phyloP scores from a whole-genome alignment of 2,113 vertebrate genomes.

The Capreolus pygargus region DNA sequence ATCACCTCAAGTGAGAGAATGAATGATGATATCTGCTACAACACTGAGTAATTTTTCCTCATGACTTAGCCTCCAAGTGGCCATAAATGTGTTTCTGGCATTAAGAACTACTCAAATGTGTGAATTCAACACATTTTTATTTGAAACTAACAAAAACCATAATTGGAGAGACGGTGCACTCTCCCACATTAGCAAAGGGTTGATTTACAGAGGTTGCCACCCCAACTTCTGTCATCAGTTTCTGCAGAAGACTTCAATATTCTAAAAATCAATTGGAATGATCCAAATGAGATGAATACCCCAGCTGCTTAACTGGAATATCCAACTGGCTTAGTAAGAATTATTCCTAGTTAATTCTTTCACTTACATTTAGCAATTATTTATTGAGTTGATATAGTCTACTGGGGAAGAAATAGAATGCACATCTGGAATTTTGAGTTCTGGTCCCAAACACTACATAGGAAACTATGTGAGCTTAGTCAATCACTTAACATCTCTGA shows the following conservation, averaged over 20 bases:
- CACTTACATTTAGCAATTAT: neutral
- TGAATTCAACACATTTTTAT: constrained; percentile 1
- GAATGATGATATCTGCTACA: neutral
- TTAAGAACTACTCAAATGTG: constrained; percentile 31
- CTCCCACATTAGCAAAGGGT: neutral
- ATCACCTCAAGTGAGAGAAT: constrained; percentile 12
- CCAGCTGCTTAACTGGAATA: neutral
- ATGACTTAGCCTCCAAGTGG: neutral
- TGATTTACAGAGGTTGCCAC: neutral
- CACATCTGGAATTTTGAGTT: neutral
- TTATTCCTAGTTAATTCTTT: neutral
- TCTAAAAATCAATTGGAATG: neutral
- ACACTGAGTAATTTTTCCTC: constrained; percentile 17
- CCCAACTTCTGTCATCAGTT: neutral
- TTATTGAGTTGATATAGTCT: neutral
- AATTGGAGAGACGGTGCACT: neutral
- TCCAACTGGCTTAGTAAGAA: neutral
- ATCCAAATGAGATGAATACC: neutral
- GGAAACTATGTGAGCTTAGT: neutral
- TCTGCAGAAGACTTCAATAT: neutral
- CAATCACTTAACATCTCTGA: neutral
- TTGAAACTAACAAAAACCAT: neutral
- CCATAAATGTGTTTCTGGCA: constrained; percentile 8
- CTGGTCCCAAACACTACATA: neutral
- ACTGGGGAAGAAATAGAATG: neutral